Evolutionary conservation across 2,888 invertebrate species (phyloP).

Genomic region (Myathropa florea): DNA sequence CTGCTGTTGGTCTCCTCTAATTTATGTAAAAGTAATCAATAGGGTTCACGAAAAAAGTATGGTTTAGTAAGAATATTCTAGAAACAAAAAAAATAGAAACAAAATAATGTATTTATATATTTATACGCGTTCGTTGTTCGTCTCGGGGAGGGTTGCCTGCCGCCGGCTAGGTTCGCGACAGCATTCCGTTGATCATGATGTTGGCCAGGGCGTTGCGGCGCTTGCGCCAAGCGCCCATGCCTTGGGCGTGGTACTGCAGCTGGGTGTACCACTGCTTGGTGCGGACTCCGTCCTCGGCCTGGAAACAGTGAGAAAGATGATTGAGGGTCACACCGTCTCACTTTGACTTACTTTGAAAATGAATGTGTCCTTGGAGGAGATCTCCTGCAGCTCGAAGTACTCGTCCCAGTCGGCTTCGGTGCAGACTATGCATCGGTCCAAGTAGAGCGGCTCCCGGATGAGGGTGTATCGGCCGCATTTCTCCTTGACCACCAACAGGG

Average conservation of each 20-base stretch:
- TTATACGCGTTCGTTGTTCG: constrained; percentile 25
- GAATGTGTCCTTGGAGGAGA: constrained; percentile 94
- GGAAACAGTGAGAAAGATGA: constrained; percentile 1
- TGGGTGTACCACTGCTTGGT: constrained; percentile 95
- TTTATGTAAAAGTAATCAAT: neutral
- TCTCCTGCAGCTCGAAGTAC: constrained; percentile 97
- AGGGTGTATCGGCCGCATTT: constrained; percentile 93
- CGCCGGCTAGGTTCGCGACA: constrained; percentile 78
- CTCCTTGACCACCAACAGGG: constrained; percentile 92
- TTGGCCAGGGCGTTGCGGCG: constrained; percentile 96
- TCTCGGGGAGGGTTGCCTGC: neutral
- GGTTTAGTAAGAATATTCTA: constrained; percentile 26
- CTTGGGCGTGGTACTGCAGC: constrained; percentile 94
- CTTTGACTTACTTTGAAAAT: constrained; percentile 93
- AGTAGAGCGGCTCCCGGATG: constrained; percentile 93
- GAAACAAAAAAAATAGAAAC: neutral
- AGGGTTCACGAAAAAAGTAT: neutral
- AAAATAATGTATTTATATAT: constrained; percentile 22
- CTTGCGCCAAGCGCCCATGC: constrained; percentile 95
- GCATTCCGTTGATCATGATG: constrained; percentile 96
- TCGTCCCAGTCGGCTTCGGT: constrained; percentile 95
- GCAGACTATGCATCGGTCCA: constrained; percentile 93
- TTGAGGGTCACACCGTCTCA: neutral
- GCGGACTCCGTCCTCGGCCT: constrained; percentile 94
- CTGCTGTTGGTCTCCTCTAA: constrained; percentile 25